Percentiles rank a stretch among this genome's conserved stretches.
Evolutionary conservation across 2,888 invertebrate genomes (phyloP).

Genomic region (Drosophila kuntzei): DNA sequence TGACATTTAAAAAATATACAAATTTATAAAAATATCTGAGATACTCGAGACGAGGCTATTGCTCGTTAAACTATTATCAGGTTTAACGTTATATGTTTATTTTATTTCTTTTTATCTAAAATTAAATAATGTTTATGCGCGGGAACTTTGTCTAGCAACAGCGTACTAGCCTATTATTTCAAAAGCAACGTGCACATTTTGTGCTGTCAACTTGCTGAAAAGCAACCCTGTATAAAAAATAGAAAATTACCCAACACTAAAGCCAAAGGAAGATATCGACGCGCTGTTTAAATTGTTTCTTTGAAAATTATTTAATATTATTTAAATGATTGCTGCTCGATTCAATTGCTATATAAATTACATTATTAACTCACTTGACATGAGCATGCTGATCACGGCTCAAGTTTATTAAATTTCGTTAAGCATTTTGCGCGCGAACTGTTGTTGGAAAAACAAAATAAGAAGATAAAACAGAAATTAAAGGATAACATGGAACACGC

Average conservation of each 20-base stretch:
- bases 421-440: constrained; percentile 36
- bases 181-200: constrained; percentile 24
- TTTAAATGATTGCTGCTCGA: background rate
- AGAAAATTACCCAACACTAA: constrained; percentile 31
- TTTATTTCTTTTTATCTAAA: background rate
- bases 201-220: constrained; percentile 39
- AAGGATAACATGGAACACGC: constrained; percentile 70
- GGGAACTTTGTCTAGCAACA: background rate
- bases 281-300: constrained; percentile 58
- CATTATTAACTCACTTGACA: background rate
- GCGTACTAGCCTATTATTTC: constrained; percentile 13
- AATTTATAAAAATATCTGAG: too few species aligned
- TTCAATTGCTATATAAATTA: background rate
- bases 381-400: constrained; percentile 21
- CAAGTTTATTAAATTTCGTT: background rate
- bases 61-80: too few species aligned
- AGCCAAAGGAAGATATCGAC: constrained; percentile 27
- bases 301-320: constrained; percentile 17
- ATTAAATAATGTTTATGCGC: background rate
- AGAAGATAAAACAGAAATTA: constrained; percentile 2
- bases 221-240: constrained; percentile 14
- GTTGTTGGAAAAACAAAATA: background rate
- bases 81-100: too few species aligned
- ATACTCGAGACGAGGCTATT: too few species aligned
- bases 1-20: too few species aligned